A percentile compares a stretch with the other conserved stretches of the same genome.
Evolutionary conservation across 2,888 invertebrate genomes (phyloP).

Genomic region (Chymomyza amoena): DNA sequence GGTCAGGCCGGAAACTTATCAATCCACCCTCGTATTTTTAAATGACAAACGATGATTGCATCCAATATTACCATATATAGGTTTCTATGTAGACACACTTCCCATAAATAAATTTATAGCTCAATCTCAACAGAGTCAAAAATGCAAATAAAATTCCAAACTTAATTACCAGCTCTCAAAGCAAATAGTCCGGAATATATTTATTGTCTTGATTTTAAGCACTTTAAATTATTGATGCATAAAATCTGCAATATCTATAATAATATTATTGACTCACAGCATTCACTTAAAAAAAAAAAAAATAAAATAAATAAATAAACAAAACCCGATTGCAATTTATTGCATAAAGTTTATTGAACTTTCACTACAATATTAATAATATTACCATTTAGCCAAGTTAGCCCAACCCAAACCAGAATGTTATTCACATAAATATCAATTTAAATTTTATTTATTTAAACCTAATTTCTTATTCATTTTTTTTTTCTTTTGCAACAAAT

Average conservation of each 20-base stretch:
- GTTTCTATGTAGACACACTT: no score
- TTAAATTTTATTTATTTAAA: slow-evolving; percentile 22
- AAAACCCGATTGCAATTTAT: background rate
- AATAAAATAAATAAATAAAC: background rate
- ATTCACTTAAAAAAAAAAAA: background rate
- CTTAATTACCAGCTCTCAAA: background rate
- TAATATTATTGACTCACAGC: background rate
- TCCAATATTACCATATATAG: no score
- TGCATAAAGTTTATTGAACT: slow-evolving; percentile 37
- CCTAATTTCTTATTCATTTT: slow-evolving; percentile 23
- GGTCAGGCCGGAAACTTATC: no score
- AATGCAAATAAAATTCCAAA: background rate
- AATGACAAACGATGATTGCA: no score
- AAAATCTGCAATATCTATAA: background rate
- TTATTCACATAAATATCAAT: slow-evolving; percentile 30
- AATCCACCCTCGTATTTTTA: no score
- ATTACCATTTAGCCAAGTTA: background rate
- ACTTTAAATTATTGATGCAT: background rate
- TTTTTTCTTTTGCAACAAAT: slow-evolving; percentile 20
- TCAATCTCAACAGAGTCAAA: background rate
- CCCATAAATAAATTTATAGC: no score
- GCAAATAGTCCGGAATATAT: background rate
- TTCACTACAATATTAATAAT: slow-evolving; percentile 8
- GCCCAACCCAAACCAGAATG: slow-evolving; percentile 5
- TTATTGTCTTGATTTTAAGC: background rate